Base-by-base conservation (phyloP, 2,113 vertebrate species). In the Aythya baeri region DNA sequence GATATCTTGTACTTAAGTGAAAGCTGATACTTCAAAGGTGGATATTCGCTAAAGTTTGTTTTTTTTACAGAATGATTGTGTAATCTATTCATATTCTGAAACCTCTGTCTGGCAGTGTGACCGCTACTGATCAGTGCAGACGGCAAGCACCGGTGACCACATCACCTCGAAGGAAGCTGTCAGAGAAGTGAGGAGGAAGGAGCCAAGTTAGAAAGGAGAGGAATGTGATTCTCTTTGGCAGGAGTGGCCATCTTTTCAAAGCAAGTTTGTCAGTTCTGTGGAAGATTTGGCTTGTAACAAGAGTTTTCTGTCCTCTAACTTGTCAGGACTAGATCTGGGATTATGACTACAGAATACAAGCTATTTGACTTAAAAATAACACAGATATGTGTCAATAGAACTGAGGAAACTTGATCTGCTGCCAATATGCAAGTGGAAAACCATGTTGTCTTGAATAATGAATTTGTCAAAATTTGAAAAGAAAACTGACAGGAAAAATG, bases 381-480 rank as follows among this genome's bases (percentile, higher is more conserved):
- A 43, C 4, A 27, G 15, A n/a, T 46, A 34, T 2, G 6, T 41
- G 16, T 54, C 76, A 58, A 21, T 63, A 74, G 46, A 86, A 67
- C 36, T 58, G 29, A 65, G 31, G n/a, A 77, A 59, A 61, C 6
- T 88, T 86, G 26, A 13, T 86, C 44, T 81, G 11, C 67, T 93
- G 79, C 34, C 27, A 4, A 4, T 50, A 26, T 55, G 27, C 74
- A 43, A 5, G 5, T 72, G 50, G 36, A 74, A 88, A 90, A 86
- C 67, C 4, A 3, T 41, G 59, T 41, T 7, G 6, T 88, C 36
- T 32, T 86, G 1, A 2, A 41, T 73, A 31, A 34, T 65, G 8
- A 52, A 63, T 94, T 95, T 75, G 57, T 89, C 73, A 49, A 49
- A 75, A 90, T 92, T 77, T 81, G 55, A 68, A 17, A 93, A 41